Evolutionary conservation across 2,113 vertebrate genomes (phyloP).

Genomic region (Prinia subflava): DNA sequence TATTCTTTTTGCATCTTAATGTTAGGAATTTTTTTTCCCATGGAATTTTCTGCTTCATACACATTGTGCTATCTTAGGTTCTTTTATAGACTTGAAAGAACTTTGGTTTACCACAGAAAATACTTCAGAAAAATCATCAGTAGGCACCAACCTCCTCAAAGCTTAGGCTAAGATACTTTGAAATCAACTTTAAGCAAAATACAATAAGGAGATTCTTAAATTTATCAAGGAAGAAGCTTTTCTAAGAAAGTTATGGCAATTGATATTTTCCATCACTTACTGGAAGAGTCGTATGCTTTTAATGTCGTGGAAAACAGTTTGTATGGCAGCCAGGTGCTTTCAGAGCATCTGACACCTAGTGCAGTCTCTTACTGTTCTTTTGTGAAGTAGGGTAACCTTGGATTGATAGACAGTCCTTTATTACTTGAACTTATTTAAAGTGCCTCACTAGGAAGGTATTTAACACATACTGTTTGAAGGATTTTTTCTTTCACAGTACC

Average conservation of each 20-base stretch:
- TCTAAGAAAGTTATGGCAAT: slow-evolving; percentile 25
- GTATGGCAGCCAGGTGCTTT: background rate
- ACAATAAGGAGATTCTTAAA: background rate
- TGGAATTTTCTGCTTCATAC: background rate
- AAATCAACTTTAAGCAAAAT: slow-evolving; percentile 31
- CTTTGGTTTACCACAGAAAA: background rate
- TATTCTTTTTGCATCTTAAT: background rate
- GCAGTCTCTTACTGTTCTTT: background rate
- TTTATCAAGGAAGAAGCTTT: slow-evolving; percentile 1
- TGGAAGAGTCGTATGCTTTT: background rate
- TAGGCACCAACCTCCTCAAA: background rate
- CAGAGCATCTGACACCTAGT: background rate
- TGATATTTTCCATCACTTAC: slow-evolving; percentile 21
- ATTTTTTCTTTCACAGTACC: background rate
- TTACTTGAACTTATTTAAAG: background rate
- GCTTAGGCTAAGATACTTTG: background rate
- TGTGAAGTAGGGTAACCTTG: background rate
- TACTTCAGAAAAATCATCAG: background rate
- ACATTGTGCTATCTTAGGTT: background rate
- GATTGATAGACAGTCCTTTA: background rate
- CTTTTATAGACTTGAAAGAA: background rate
- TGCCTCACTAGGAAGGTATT: background rate
- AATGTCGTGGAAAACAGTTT: slow-evolving; percentile 17
- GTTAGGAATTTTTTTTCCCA: fast-evolving
- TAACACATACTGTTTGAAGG: background rate